phyloP scores from a whole-genome alignment of 2,113 vertebrate genomes.

The Cairina moschata region DNA sequence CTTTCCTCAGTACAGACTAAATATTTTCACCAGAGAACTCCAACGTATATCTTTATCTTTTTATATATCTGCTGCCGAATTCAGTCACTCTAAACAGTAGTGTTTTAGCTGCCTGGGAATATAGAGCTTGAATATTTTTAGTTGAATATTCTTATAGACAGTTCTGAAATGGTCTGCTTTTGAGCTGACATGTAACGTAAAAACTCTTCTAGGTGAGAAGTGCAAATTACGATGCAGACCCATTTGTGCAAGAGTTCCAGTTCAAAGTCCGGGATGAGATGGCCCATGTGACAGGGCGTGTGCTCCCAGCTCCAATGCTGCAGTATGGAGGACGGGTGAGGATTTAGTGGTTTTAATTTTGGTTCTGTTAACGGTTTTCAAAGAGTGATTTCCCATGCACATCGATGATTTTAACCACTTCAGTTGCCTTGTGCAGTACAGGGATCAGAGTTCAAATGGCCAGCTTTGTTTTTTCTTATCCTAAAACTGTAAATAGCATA shows the following conservation, averaged over 20 bases:
- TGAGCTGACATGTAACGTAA: not conserved
- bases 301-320: conserved; percentile 97
- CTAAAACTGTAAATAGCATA: not conserved
- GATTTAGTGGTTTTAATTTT: not conserved
- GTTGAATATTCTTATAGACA: not conserved
- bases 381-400: not conserved
- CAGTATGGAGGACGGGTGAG: conserved; percentile 99
- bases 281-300: conserved; percentile 97
- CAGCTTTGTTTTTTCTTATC: not conserved
- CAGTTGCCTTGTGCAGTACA: not conserved
- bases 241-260: conserved; percentile 98
- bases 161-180: not conserved
- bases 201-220: conserved; percentile 88
- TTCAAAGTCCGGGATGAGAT: conserved; percentile 98
- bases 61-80: not conserved
- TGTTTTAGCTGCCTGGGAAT: not conserved
- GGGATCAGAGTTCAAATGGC: not conserved
- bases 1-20: not conserved
- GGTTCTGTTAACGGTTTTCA: not conserved
- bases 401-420: not conserved
- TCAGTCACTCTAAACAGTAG: not conserved
- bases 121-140: not conserved
- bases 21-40: not conserved
- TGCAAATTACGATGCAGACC: conserved; percentile 97
- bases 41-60: not conserved